Evolutionary conservation across 2,888 invertebrate genomes (phyloP).

Genomic region (Apantesis nais): DNA sequence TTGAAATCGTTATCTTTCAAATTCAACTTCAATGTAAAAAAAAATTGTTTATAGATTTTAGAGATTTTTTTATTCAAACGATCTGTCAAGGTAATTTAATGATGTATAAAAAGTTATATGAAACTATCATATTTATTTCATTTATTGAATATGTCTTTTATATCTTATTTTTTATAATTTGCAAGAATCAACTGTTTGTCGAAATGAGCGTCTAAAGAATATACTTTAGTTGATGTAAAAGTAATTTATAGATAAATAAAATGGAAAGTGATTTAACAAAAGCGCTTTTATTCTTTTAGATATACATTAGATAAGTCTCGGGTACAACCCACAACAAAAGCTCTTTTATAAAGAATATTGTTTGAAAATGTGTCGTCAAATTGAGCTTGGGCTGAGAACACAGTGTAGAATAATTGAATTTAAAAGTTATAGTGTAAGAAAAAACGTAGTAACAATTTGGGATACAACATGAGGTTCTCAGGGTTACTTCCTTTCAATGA

Average conservation of each 20-base stretch:
- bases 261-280: conserved; percentile 57
- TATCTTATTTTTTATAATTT: background rate
- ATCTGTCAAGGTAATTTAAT: background rate
- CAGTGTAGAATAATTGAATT: conserved; percentile 10
- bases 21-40: background rate
- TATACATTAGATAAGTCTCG: conserved; percentile 51
- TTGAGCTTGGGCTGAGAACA: conserved; percentile 46
- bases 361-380: conserved; percentile 53
- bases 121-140: background rate
- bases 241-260: conserved; percentile 43
- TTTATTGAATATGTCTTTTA: background rate
- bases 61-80: background rate
- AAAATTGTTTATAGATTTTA: background rate
- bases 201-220: background rate
- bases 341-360: conserved; percentile 55
- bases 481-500: background rate
- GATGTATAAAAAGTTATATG: background rate
- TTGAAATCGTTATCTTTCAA: background rate
- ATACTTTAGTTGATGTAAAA: conserved; percentile 17
- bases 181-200: background rate
- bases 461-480: background rate
- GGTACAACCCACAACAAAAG: conserved; percentile 51
- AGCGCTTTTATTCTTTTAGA: conserved; percentile 44
- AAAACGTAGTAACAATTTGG: background rate
- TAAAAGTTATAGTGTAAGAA: background rate